Conservation (phyloP, 2,797 vertebrate genomes). For the Hypotaenidia philippensis region DNA sequence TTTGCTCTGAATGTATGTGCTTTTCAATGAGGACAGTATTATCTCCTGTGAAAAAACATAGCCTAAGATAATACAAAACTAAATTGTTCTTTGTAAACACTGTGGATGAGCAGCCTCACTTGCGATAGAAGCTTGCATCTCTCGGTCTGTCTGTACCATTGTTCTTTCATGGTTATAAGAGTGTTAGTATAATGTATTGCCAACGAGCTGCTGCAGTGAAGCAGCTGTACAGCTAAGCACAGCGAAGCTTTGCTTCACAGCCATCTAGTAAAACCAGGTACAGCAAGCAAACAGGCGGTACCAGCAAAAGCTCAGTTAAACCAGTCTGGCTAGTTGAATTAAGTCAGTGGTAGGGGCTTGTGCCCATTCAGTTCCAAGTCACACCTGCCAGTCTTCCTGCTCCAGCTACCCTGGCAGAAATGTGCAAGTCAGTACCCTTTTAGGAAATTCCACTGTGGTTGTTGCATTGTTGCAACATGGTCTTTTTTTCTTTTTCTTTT, state of each 20-base stretch:
- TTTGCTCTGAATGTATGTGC: neutral
- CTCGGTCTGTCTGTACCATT: neutral
- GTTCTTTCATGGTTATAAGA: neutral
- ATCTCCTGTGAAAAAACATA: neutral
- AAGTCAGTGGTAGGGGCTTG: neutral
- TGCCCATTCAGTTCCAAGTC: neutral
- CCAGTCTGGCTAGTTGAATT: neutral
- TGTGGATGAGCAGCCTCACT: neutral
- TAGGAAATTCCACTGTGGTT: neutral
- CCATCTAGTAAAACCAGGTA: neutral
- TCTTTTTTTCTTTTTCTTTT: neutral
- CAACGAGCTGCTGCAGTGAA: neutral
- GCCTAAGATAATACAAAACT: neutral
- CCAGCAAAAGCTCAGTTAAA: neutral
- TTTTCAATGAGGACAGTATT: neutral
- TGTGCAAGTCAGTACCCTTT: neutral
- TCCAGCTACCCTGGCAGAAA: neutral
- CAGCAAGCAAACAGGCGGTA: neutral
- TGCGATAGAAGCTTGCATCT: neutral
- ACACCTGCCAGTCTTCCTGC: neutral
- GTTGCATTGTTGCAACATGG: neutral
- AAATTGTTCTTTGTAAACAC: neutral
- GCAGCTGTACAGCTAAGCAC: fast-evolving
- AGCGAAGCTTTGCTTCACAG: neutral
- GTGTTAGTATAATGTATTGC: neutral